Base-by-base conservation (phyloP, 2,797 vertebrate species). In the Ptychadena robeensis region DNA sequence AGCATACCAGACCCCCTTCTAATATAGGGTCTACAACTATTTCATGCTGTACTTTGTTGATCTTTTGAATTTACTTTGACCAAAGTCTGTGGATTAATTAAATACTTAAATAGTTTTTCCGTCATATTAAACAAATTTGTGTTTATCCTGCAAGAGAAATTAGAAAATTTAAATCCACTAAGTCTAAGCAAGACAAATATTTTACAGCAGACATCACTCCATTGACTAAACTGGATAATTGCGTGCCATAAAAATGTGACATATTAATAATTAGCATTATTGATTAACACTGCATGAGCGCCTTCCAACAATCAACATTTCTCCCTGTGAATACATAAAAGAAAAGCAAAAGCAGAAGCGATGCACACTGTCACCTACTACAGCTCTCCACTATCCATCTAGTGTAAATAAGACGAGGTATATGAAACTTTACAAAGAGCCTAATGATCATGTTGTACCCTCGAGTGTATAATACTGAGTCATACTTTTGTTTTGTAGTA, bases 181-280 rank as follows among this genome's bases (percentile, higher is more conserved):
- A 64, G 63, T 61, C 48, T 80, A 61, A 71, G 66, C 68, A 80
- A 71, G 57, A 63, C 10, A 70, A 80, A 61, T 71, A 71, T 80
- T 80, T 71, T 70, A 80, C 78, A 71, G 78, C 53, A 80, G 78
- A 57, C 78, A 71, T 71, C 66, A 61, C 68, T 70, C 48, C 68
- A 63, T 63, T 80, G 67, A 71, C 48, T 80, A 63, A 63, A 80
- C 69, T 70, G 53, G 67, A 80, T 80, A 80, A 80, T 80, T 70
- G 67, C 68, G 22, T 70, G 34, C 67, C 68, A 71, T 80, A 80
- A 80, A 79, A 71, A 27, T 40, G 34, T 70, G 78, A 71, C 78
- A 71, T 80, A 83, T 86, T 81, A 87, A 80, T 83, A 44, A 65
- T 83, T 83, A 81, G 75, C 44, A 83, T 82, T 82, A 83, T 72